Base-by-base conservation (phyloP, 2,797 vertebrate genomes). In the Neosilurus hyrtlii region DNA sequence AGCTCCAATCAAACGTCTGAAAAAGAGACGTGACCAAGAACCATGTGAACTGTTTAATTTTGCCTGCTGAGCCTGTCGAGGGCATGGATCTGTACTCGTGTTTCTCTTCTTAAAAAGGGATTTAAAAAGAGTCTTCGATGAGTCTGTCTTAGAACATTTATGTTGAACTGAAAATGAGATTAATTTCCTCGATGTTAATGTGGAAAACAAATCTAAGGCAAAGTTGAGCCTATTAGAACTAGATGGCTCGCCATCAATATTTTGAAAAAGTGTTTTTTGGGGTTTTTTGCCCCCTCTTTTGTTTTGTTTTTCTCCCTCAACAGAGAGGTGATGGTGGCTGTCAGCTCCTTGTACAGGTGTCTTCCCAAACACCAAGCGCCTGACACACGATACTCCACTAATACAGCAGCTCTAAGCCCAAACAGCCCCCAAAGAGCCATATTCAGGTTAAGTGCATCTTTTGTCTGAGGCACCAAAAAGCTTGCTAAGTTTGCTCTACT, bases 301-400 rank as follows among this genome's bases (percentile, higher is more conserved):
- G 18, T 59, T 49, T 63, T 61, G 80, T 20, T 3, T 43, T 43
- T 16, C 0, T 37, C 73, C 37, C 68, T 78, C 15, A 80, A 71
- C 52, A 76, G 54, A 66, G n/a, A 57, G 73, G 73, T 35, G 78
- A 86, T 83, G 65, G 73, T 84, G 74, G 52, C 72, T 85, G 74
- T 87, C 85, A 79, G 52, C 72, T 87, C 61, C 20, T 74, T 56
- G 67, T 88, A 86, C 90, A 92, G 91, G 93, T 93, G 91, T 88
- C 91, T 91, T 82, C 86, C 85, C 87, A 82, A 88, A 88, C 88
- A 84, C 67, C 85, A 87, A 91, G 86, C 85, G 89, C 87, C 90
- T 88, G 93, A 94, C 89, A 93, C 90, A 86, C 83, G 92, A 94
- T 91, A 93, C 92, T 88, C 71, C 88, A 87, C 91, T 93, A 92